Conservation (phyloP, 1,140 invertebrate genomes). For the Amphibalanus amphitrite region DNA sequence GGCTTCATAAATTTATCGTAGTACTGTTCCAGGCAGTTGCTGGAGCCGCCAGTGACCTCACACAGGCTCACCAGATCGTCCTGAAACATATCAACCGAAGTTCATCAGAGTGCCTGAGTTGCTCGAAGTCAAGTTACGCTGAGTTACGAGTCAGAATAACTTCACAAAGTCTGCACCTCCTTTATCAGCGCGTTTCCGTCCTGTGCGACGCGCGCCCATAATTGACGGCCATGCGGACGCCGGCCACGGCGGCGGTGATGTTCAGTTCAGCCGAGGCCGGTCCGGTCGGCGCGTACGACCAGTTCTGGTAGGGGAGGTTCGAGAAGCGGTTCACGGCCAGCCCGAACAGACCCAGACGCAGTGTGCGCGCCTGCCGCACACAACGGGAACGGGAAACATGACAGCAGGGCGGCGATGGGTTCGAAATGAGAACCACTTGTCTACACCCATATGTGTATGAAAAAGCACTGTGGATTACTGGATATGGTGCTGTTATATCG, state of each 20-base stretch:
- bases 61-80: slow-evolving; percentile 36
- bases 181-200: no score
- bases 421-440: no score
- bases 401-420: no score
- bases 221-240: slow-evolving; percentile 44
- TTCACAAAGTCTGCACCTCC: no score
- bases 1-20: slow-evolving; percentile 36
- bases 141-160: neutral
- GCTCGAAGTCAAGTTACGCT: no score
- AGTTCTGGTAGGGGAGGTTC: slow-evolving; percentile 67
- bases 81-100: slow-evolving; percentile 20
- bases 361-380: neutral
- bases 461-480: no score
- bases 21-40: slow-evolving; percentile 33
- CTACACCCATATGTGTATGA: no score
- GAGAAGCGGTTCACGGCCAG: slow-evolving; percentile 51
- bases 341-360: slow-evolving; percentile 23
- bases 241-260: slow-evolving; percentile 46
- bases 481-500: no score
- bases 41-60: slow-evolving; percentile 37
- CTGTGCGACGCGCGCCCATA: no score
- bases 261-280: slow-evolving; percentile 31
- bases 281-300: slow-evolving; percentile 57
- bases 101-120: no score
- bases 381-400: no score